phyloP scores from a whole-genome alignment of 2,888 invertebrate genomes.

The Polia nebulosa region DNA sequence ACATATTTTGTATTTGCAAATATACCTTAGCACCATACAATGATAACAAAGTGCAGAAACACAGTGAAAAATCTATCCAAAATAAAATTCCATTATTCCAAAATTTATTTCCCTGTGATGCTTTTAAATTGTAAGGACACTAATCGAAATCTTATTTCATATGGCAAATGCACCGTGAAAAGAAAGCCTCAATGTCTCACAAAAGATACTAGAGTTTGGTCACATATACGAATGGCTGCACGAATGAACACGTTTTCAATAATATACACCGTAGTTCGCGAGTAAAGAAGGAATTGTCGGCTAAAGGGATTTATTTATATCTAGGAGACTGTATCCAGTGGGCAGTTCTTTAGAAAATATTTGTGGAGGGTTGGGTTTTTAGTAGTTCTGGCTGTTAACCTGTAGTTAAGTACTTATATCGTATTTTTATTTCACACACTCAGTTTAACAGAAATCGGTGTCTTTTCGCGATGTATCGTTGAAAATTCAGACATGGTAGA shows the following conservation, averaged over 20 bases:
- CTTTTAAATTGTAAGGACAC: constrained; percentile 67
- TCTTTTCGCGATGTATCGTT: no score
- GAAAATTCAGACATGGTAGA: no score
- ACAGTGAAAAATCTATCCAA: not conserved
- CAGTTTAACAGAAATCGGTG: no score
- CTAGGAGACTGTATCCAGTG: constrained; percentile 1
- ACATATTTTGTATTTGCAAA: no score
- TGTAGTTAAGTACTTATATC: not conserved
- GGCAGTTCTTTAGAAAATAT: constrained; percentile 24
- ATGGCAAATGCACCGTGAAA: constrained; percentile 85
- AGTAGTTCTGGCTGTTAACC: not conserved
- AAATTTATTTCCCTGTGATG: constrained; percentile 62
- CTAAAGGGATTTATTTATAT: constrained; percentile 43
- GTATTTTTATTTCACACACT: not conserved
- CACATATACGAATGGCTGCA: constrained; percentile 69
- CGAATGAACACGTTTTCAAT: constrained; percentile 71
- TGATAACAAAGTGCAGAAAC: not conserved
- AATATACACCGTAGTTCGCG: constrained; percentile 61
- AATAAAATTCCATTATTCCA: constrained; percentile 32
- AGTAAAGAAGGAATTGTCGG: constrained; percentile 50
- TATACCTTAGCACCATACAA: not conserved
- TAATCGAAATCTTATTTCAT: constrained; percentile 89
- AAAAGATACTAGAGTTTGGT: constrained; percentile 72
- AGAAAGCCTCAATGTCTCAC: constrained; percentile 78
- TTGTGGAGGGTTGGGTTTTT: not conserved